These are phyloP conservation scores for Mormyrus lacerda DNA, from an alignment of 2,113 vertebrate species.

Conservation along the genomic window DNA sequence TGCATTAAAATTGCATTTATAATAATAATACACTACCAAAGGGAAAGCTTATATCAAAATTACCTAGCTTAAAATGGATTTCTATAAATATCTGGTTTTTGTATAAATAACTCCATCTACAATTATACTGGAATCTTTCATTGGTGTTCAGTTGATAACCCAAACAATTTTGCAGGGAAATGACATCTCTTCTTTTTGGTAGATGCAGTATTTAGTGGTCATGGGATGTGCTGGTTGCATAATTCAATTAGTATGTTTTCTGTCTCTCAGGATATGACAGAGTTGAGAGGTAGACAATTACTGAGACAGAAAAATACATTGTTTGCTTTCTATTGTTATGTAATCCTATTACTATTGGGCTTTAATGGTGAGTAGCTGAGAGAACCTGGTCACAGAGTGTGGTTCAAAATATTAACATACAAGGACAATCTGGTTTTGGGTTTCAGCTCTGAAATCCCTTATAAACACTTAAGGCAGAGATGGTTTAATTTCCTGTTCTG, in stretches of 20 bases:
- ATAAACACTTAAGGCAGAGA: background rate
- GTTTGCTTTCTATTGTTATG: background rate
- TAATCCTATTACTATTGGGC: background rate
- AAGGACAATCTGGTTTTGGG: background rate
- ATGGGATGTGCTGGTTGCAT: background rate
- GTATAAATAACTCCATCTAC: background rate
- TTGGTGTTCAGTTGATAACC: too few relatives aligned
- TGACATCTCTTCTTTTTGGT: background rate
- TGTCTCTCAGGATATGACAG: background rate
- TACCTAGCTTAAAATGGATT: background rate
- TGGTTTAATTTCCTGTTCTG: background rate
- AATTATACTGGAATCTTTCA: background rate
- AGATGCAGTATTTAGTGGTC: background rate
- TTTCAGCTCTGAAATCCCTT: background rate
- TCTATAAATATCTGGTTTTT: background rate
- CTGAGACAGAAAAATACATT: background rate
- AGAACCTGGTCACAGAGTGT: background rate
- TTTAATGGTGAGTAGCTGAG: background rate
- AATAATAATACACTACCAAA: background rate
- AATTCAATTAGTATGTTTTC: background rate
- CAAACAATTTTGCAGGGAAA: background rate
- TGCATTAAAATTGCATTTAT: background rate
- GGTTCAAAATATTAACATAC: background rate
- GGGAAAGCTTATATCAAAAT: background rate
- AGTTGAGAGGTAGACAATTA: background rate